Evolutionary conservation across 1,140 invertebrate genomes (phyloP), one percentile per base, ranked within the genome.

Genomic region (Mamestra configurata): DNA sequence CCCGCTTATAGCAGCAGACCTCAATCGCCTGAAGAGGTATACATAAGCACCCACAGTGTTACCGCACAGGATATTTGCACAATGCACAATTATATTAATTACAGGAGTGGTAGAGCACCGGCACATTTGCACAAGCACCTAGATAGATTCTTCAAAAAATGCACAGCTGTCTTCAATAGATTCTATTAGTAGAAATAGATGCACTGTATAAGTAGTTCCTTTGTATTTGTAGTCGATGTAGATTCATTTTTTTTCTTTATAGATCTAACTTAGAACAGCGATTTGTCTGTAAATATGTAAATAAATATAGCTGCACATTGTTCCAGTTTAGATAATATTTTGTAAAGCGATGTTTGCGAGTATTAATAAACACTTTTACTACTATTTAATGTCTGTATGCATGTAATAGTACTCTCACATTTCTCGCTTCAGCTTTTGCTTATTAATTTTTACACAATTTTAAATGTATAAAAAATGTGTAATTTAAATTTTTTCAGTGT

Each of bases 21-120:
- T 85, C 86, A 87, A 88, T 80, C 83, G 73, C 79, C 88, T 72
- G 87, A 93, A 35, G 92, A 94, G 92, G 92, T 93, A 94, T 81
- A 89, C 46, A 83, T 89, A 83, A 81, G 86, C 84, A 89, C 86
- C 78, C 77, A 79, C 72, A 83, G 75, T 85, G 83, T 49, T 77
- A 81, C 84, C 22, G 82, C 84, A 88, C 79, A 46, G 79, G 76
- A 86, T 82, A 49, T 59, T 70, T 78, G 87, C 86, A 89, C 87
- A 51, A 84, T 88, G 86, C 90, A 90, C 90, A 66, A 68, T 35
- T 55, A 72, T 49, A 64, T 51, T 70, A 31, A 31, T 57, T 64
- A 68, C 76, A 75, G 80, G 43, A 53, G 73, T 86, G 70, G 77
- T 73, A 75, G 27, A 76, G 59, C 71, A 73, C 57, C 24, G 15